Base-by-base conservation (phyloP, 2,888 invertebrate species). In the Euproctis similis region DNA sequence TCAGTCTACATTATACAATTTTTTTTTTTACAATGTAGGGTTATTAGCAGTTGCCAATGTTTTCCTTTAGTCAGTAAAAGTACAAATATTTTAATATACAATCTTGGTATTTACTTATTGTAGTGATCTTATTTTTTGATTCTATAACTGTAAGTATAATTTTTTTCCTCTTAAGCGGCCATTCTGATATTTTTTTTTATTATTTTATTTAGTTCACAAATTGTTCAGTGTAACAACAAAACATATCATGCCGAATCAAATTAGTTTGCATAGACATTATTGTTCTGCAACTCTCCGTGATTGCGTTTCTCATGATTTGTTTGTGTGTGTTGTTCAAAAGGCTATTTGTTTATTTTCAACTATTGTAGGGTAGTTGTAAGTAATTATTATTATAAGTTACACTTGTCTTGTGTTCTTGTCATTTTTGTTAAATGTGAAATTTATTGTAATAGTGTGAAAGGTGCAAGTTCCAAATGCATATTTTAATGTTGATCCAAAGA, bases 11-110 rank as follows among this genome's bases (percentile, higher is more conserved):
- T 81, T 82, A 75, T 84, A 82, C 78, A 77, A 78, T 75, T 73
- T 81, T 48, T 80, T 76, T 57, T 82, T 84, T 84, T 82, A 81
- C 77, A 76, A 75, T 73, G 70, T 84, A 84, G 77, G 77, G 74
- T 82, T 82, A 82, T 82, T 82, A 84, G 82, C 81, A 75, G 81
- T 80, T 81, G 82, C 84, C 82, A 82, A 84, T 81, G 80, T 82
- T 81, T 87, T 89, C 87, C 87, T 89, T 89, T 90, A 91, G 90
- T 90, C 90, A 90, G 90, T 90, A 89, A 88, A 89, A 91, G 90
- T 90, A 91, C 90, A 91, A 90, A 90, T 89, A 89, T 89, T 90
- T 88, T 81, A 87, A 86, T 86, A 87, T 85, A 85, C 80, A 81
- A 84, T 72, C 84, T 82, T 81, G 84, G 82, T 85, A 85, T 85